Base-by-base conservation (phyloP, 2,113 vertebrate genomes). In the Paradisaea rubra region DNA sequence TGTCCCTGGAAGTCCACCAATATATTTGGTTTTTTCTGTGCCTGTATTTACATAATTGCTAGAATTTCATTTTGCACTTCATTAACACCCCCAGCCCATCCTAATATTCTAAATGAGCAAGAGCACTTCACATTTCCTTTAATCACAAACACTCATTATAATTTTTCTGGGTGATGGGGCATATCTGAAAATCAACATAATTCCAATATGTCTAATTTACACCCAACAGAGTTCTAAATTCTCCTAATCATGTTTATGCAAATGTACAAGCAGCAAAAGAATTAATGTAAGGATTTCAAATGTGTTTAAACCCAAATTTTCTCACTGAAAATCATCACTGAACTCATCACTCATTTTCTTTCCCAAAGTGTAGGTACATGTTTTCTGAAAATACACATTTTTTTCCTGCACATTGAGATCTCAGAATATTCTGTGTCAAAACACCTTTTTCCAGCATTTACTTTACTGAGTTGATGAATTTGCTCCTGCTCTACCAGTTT, bases 51-150 rank as follows among this genome's bases (percentile, higher is more conserved):
- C 35, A 31, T 73, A 81, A 78, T 78, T 66, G 35, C 8, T 59
- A 59, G 37, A 86, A 88, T 81, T 92, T 91, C 11, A 81, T 83
- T 91, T 95, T 88, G 30, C 64, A 86, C 54, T 83, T 92, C 71
- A 59, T 81, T 92, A 84, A 5, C 17, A 92, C 15, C 27, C 12
- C 45, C 30, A 70, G 17, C 14, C 42, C 37, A 86, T 27, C 10
- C 23, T 83, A 47, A 50, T 70, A 70, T 30, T 83, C 33, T 70
- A 78, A 93, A 86, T 71, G 52, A 91, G 16, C 16, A 81, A 92
- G 73, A 83, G 11, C 31, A 88, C 50, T 77, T 66, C 64, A 63
- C 10, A 59, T 83, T 92, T 91, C 42, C 25, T 91, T 88, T 81
- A 88, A 70, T 88, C 50, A 88, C 31, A 86, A 81, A 17, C 30